Base-by-base conservation (phyloP, 2,797 vertebrate species). In the Sebastes taczanowskii region DNA sequence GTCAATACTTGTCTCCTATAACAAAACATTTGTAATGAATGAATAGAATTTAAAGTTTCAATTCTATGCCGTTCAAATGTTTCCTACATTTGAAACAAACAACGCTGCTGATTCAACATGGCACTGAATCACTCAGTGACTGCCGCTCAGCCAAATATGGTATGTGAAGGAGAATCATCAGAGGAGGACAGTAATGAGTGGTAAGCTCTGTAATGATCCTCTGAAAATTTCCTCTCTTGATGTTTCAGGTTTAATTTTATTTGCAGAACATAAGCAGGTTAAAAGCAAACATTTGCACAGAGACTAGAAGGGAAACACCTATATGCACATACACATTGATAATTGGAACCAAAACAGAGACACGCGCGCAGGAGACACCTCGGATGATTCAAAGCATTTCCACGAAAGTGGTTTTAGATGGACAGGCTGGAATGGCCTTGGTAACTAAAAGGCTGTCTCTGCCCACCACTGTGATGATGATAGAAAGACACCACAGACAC, bases 111-210 rank as follows among this genome's bases (percentile, higher is more conserved):
- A 60, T 79, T 82, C 35, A 59, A 76, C 55, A 62, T 30, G 67
- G 38, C 82, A 79, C 68, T 88, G 76, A 88, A 63, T 90, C 78
- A 75, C 5, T 53, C 60, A 42, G 38, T 42, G 38, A 59, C 77
- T 68, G 30, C 52, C 1, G 2, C 77, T 71, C 32, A 5, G 67
- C 52, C 80, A 82, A 77, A 87, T 60, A 77, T 58, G 59, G 23
- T 27, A 58, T 32, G 75, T 53, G 70, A 67, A 66, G 58, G 56
- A 38, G 58, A 77, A 71, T 84, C 74, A 86, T 70, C 62, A 73
- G 22, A 71, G 34, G 63, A 78, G 56, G 72, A 80, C 52, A 65
- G 49, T 71, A 67, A 80, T 20, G 29, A 73, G 56, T 23, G 42
- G n/a, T 55, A 59, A 62, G 80, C 64, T 75, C 56, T 20, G 46